phyloP scores from a whole-genome alignment of 2,888 invertebrate species.

The Acrobasis repandana region DNA sequence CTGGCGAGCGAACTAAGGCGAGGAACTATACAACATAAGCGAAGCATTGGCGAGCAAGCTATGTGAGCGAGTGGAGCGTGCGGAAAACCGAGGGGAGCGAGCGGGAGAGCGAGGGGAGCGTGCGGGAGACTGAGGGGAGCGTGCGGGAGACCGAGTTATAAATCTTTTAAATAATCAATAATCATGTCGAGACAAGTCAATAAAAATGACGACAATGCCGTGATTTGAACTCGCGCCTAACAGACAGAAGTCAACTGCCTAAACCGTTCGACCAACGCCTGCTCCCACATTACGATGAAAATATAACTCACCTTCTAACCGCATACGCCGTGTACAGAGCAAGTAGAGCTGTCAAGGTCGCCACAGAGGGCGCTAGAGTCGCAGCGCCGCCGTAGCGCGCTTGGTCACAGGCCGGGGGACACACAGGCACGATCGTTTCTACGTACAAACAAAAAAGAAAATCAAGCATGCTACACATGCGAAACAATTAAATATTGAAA shows the following conservation, averaged over 20 bases:
- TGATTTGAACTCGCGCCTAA: not conserved
- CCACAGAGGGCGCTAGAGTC: constrained; percentile 49
- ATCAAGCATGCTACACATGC: constrained; percentile 7
- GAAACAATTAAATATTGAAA: not conserved
- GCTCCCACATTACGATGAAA: not conserved
- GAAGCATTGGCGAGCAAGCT: no score
- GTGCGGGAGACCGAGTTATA: no score
- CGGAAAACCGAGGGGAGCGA: no score
- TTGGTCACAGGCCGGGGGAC: constrained; percentile 95
- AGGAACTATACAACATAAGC: no score
- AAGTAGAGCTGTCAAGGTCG: constrained; percentile 40
- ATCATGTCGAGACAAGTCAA: no score
- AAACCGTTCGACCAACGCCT: not conserved
- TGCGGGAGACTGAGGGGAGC: no score
- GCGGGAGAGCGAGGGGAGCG: no score
- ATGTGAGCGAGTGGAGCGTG: no score
- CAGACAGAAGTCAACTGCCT: not conserved
- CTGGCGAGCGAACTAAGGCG: no score
- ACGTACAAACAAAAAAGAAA: constrained; percentile 38
- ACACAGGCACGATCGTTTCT: constrained; percentile 96
- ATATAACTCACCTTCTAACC: constrained; percentile 52
- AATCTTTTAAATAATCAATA: no score
- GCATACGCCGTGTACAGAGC: constrained; percentile 44
- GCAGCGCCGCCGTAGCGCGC: constrained; percentile 84
- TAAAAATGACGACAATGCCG: no score